Conservation (phyloP, 2,797 vertebrate species). For the Harpagifer antarcticus region DNA sequence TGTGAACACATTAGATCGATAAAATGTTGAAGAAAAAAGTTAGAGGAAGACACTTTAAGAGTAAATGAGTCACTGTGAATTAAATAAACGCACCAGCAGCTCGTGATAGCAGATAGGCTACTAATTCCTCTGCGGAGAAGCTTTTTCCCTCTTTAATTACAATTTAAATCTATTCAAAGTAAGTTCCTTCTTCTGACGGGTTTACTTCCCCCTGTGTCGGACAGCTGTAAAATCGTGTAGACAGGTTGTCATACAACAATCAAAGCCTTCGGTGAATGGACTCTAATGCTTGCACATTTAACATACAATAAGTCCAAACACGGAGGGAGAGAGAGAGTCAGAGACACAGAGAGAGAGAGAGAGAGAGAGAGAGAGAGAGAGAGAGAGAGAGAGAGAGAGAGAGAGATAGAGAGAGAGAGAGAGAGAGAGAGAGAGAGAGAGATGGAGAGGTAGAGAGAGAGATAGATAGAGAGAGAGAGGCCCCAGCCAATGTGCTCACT, state of each 20-base stretch:
- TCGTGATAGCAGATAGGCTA: constrained; percentile 43
- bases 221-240: constrained; percentile 94
- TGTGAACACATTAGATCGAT: neutral
- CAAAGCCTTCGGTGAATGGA: constrained; percentile 90
- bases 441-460: constrained; percentile 13
- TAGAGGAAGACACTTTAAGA: constrained; percentile 4
- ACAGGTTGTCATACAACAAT: constrained; percentile 96
- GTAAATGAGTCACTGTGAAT: constrained; percentile 34
- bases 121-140: constrained; percentile 59
- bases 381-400: constrained; percentile 28
- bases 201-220: constrained; percentile 91
- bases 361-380: constrained; percentile 44
- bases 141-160: constrained; percentile 73
- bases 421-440: neutral
- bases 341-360: constrained; percentile 6
- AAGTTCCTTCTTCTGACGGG: constrained; percentile 87
- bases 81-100: constrained; percentile 53
- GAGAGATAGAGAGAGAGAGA: constrained; percentile 35
- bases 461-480: constrained; percentile 74
- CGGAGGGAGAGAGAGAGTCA: constrained; percentile 47
- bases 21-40: constrained; percentile 7
- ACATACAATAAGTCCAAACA: constrained; percentile 90
- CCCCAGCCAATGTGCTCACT: constrained; percentile 88
- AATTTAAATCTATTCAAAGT: constrained; percentile 84
- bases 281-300: constrained; percentile 92